Evolutionary conservation across 2,113 vertebrate species (phyloP).

Genomic region (Hippopotamus amphibius): DNA sequence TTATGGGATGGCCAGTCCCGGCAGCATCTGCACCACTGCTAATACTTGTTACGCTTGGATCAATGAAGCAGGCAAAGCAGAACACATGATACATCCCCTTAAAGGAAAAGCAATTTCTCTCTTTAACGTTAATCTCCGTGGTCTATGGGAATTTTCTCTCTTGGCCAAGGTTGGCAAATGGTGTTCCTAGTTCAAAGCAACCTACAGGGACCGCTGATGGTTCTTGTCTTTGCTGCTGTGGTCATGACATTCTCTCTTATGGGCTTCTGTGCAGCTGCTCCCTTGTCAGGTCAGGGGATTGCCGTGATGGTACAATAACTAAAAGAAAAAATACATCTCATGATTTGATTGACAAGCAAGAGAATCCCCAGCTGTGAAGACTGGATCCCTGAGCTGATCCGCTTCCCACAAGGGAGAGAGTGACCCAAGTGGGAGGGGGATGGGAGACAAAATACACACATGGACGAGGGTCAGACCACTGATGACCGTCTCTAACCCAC

Average conservation of each 20-base stretch:
- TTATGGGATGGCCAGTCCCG: background rate
- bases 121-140: background rate
- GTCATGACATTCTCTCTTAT: background rate
- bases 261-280: background rate
- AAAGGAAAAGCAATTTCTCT: background rate
- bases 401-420: background rate
- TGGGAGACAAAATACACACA: background rate
- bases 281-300: background rate
- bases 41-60: background rate
- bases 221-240: background rate
- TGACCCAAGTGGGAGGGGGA: background rate
- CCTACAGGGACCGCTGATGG: too few relatives aligned
- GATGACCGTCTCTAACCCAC: too few relatives aligned
- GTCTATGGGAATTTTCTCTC: background rate
- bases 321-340: background rate
- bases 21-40: background rate
- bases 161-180: background rate
- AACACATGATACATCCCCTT: rapidly evolving
- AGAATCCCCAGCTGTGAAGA: background rate
- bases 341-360: background rate
- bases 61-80: background rate
- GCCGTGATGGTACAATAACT: background rate
- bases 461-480: background rate
- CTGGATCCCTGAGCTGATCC: background rate
- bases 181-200: background rate